Percentiles rank a stretch among this genome's conserved stretches.
Conservation (phyloP, 2,888 invertebrate genomes). For the Apamea monoglypha region DNA sequence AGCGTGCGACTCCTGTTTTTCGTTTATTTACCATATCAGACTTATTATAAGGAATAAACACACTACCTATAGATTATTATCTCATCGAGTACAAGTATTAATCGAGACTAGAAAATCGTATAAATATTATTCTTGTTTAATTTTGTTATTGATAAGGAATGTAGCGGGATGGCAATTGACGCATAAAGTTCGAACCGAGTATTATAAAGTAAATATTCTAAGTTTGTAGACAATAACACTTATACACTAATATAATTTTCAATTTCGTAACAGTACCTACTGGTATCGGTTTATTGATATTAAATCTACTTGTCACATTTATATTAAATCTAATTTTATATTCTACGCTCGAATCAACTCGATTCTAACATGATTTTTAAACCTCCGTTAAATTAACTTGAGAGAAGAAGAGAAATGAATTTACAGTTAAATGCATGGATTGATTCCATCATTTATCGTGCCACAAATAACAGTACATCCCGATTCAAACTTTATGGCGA, state of each 20-base stretch:
- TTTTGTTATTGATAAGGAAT: conserved; percentile 44
- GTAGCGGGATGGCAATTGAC: conserved; percentile 11
- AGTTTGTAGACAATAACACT: conserved; percentile 61
- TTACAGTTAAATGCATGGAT: background rate
- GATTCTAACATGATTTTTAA: conserved; percentile 25
- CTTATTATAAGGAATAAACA: background rate
- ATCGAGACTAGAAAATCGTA: conserved; percentile 39
- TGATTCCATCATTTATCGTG: background rate
- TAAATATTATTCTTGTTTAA: conserved; percentile 18
- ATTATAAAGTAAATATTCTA: conserved; percentile 53
- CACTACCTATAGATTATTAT: background rate
- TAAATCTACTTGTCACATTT: conserved; percentile 37
- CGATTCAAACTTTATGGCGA: background rate
- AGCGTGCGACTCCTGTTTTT: background rate
- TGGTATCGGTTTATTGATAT: conserved; percentile 43
- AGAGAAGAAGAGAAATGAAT: background rate
- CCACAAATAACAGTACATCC: background rate
- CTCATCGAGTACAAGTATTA: conserved; percentile 14
- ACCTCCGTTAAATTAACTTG: background rate
- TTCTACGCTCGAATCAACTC: conserved; percentile 19
- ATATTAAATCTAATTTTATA: conserved; percentile 41
- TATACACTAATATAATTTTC: conserved; percentile 61
- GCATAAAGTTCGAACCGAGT: conserved; percentile 48
- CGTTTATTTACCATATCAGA: background rate
- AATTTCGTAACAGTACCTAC: conserved; percentile 54